phyloP scores from a whole-genome alignment of 2,113 vertebrate genomes.

The Nicator chloris region DNA sequence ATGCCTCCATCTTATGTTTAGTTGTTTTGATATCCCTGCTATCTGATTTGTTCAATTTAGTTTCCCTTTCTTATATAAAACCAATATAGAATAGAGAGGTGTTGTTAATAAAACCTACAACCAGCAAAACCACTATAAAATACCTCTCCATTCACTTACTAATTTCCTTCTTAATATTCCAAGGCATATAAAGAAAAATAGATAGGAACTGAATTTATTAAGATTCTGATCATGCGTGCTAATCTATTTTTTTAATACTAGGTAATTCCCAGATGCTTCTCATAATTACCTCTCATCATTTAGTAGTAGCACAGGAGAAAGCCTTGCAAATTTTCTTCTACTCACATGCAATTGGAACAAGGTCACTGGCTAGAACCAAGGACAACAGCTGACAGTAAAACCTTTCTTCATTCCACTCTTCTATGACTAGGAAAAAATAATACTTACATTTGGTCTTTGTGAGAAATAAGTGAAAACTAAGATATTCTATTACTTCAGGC shows the following conservation, averaged over 20 bases:
- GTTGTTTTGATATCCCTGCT: not conserved
- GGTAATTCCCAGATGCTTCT: slow-evolving; percentile 38
- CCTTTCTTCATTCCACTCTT: not conserved
- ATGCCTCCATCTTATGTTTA: not conserved
- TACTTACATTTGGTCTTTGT: not conserved
- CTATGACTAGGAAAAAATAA: not conserved
- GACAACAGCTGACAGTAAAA: not conserved
- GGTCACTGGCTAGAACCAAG: slow-evolving; percentile 30
- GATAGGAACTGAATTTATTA: not conserved
- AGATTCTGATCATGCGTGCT: not conserved
- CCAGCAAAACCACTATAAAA: not conserved
- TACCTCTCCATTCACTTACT: not conserved
- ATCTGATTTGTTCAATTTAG: not conserved
- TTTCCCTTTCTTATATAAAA: not conserved
- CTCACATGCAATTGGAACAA: slow-evolving; percentile 22
- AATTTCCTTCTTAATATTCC: not conserved
- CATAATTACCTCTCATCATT: slow-evolving; percentile 35
- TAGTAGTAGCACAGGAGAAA: slow-evolving; percentile 6
- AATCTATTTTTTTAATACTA: slow-evolving; percentile 44
- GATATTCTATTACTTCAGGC: not conserved
- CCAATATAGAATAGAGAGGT: not conserved
- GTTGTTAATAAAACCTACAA: not conserved
- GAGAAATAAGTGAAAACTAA: not conserved
- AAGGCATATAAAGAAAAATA: not conserved
- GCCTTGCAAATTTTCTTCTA: not conserved